A percentile compares a stretch with the other conserved stretches of the same genome.
These are phyloP conservation scores for Lobophora halterata DNA, from an alignment of 2,888 invertebrate species.

Conservation along the genomic window DNA sequence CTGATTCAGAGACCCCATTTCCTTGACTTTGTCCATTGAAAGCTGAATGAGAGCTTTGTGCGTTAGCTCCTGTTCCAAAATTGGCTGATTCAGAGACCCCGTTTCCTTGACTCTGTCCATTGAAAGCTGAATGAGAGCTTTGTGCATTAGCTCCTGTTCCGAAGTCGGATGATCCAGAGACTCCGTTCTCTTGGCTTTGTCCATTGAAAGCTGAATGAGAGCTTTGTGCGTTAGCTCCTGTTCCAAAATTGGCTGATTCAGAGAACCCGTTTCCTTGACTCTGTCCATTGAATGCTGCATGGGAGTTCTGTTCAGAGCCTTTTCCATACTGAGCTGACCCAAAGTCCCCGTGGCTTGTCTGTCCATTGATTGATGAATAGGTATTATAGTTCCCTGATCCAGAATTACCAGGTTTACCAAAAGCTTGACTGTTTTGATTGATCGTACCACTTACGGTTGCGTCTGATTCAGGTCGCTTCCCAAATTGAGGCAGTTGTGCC, in stretches of 20 bases:
- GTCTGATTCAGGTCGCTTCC: conserved; percentile 45
- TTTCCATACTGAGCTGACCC: too few species aligned
- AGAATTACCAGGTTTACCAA: conserved; percentile 34
- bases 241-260: neutral
- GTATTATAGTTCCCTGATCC: conserved; percentile 5
- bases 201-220: neutral
- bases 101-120: conserved; percentile 12
- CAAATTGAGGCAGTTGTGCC: conserved; percentile 49
- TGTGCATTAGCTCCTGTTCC: conserved; percentile 4
- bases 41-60: conserved; percentile 2
- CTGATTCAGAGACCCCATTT: too few species aligned
- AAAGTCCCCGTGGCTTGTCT: neutral
- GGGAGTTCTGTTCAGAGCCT: too few species aligned
- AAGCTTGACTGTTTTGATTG: conserved; percentile 49
- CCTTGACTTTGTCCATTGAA: conserved; percentile 8
- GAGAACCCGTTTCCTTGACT: too few species aligned
- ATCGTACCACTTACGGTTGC: conserved; percentile 46
- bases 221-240: neutral
- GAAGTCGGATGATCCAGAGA: neutral
- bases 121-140: conserved; percentile 1
- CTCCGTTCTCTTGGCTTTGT: neutral
- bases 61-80: neutral
- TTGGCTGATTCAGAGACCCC: neutral
- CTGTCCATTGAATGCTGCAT: too few species aligned
- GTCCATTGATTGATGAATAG: conserved; percentile 4